Evolutionary conservation across 2,113 vertebrate species (phyloP), one percentile per base, ranked within the genome.

Genomic region (Macaca nemestrina): DNA sequence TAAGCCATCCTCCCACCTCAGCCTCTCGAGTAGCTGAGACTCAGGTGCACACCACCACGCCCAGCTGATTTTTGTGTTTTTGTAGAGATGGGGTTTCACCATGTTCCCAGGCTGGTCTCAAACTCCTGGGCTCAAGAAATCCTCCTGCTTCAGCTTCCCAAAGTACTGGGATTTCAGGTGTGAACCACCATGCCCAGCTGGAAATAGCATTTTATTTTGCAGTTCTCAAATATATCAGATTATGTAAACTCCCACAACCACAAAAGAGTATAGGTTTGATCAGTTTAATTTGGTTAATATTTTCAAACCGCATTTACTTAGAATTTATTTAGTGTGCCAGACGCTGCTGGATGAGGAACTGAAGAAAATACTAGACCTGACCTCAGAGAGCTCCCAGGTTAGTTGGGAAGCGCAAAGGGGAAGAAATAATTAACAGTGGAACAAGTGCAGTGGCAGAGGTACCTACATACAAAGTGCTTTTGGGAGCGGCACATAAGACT

Each of bases 131-230:
- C 61, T 64, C 12, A 32, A 64, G 61, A 64, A 64, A 32, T 64
- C 27, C 61, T 64, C 61, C 61, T 64, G 27, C 61, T 12, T 32
- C 12, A 6, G 61, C 61, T 30, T 64, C 61, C 61, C 61, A 64
- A 64, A 64, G 27, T 64, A 27, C 61, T 64, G 61, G 27, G 27
- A 64, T 64, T 32, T 64, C 61, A 64, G 61, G 12, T 32, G 2
- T 64, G 30, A 64, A 12, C 30, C 61, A 64, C 12, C 30, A 32
- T 64, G 61, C 61, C 61, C 5, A 5, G 61, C 61, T 5, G 1
- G 61, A 64, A 64, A 32, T 55, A 55, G 82, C 23, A 68, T 80
- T 95, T 88, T 80, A 88, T 81, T 96, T 78, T 75, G 80, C 92
- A 88, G 84, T 87, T 87, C 38, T 93, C 27, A 80, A n/a, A 0